Conservation (phyloP, 92 coral and sea anemone genomes). For the Anthopleura xanthogrammica region DNA sequence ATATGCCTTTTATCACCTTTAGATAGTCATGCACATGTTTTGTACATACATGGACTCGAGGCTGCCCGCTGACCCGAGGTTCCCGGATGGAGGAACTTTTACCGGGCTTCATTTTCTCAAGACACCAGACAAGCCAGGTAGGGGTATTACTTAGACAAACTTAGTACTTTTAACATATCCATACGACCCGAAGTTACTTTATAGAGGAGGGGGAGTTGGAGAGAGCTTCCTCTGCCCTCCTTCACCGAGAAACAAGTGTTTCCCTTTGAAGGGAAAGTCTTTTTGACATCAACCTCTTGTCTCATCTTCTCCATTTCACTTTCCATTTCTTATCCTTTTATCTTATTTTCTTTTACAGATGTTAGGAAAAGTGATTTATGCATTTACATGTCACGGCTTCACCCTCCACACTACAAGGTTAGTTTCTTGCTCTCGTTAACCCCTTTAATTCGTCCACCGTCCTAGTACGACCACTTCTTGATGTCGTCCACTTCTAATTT, state of each 20-base stretch:
- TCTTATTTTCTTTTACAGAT: constrained; percentile 33
- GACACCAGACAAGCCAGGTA: constrained; percentile 94
- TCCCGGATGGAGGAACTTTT: constrained; percentile 92
- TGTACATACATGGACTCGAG: constrained; percentile 99
- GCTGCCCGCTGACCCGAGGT: constrained; percentile 91
- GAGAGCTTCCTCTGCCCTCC: no score
- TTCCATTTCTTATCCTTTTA: background rate
- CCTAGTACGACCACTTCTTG: background rate
- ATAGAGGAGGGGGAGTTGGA: no score
- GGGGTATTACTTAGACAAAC: no score
- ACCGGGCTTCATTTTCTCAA: constrained; percentile 92
- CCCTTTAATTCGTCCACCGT: background rate
- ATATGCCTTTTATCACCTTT: background rate
- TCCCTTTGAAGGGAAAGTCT: no score
- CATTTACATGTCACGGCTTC: constrained; percentile 86
- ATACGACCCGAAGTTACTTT: no score
- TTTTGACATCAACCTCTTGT: no score
- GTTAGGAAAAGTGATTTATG: constrained; percentile 88
- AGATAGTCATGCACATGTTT: constrained; percentile 88
- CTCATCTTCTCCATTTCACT: background rate
- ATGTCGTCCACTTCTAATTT: background rate
- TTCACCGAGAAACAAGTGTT: no score
- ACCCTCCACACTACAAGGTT: constrained; percentile 98
- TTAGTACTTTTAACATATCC: no score
- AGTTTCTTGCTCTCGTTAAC: background rate